Evolutionary conservation across 2,797 vertebrate genomes (phyloP).

Genomic region (Denticeps clupeoides): DNA sequence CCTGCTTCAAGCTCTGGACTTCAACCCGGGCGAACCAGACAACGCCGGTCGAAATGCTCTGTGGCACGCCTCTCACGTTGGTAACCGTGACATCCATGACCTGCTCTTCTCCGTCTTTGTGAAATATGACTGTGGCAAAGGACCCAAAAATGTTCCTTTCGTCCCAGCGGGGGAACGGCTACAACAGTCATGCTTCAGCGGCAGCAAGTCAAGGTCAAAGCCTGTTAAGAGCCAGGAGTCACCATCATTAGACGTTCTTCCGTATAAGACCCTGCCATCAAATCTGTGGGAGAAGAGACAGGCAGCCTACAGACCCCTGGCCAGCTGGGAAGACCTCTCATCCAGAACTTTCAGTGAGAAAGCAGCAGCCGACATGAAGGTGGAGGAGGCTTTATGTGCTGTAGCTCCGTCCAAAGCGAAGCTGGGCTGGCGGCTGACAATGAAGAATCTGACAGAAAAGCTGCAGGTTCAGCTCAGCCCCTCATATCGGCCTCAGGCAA

Average conservation of each 20-base stretch:
- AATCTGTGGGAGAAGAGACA: slow-evolving; percentile 23
- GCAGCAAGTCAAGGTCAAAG: not conserved
- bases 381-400: not conserved
- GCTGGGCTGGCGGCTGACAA: slow-evolving; percentile 8
- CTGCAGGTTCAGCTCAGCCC: slow-evolving; percentile 26
- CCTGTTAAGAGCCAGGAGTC: not conserved
- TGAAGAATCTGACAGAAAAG: slow-evolving; percentile 9
- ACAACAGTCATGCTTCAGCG: not conserved
- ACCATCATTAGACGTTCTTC: not conserved
- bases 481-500: slow-evolving; percentile 19
- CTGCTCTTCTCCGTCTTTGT: not conserved
- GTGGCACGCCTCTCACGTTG: slow-evolving; percentile 1
- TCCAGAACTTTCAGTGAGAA: not conserved
- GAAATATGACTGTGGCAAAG: not conserved
- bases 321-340: not conserved
- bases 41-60: slow-evolving; percentile 11
- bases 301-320: slow-evolving; percentile 3
- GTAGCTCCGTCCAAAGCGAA: not conserved
- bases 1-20: slow-evolving; percentile 17
- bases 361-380: not conserved
- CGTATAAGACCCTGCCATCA: slow-evolving; percentile 22
- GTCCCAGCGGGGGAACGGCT: not conserved
- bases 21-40: slow-evolving; percentile 1
- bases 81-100: not conserved
- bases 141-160: not conserved